Percentiles rank a stretch among this genome's conserved stretches.
These are phyloP conservation scores for Ctenopoma multispine DNA, from an alignment of 2,797 vertebrate genomes.

Conservation along the genomic window DNA sequence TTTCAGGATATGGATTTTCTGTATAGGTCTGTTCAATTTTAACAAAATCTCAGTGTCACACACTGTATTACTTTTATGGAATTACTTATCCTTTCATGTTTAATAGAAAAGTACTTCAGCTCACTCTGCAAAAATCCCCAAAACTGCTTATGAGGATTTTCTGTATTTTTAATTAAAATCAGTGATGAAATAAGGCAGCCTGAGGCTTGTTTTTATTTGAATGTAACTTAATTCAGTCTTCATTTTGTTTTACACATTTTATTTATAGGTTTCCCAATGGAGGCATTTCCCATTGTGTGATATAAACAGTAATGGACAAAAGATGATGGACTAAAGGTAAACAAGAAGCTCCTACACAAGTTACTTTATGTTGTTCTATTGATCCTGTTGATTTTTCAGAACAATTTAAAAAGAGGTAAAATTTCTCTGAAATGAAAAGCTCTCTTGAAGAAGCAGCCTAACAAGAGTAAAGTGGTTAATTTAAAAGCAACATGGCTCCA, in stretches of 20 bases:
- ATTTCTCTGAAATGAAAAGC: too few relatives aligned
- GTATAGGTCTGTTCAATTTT: slow-evolving; percentile 1
- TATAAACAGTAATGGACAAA: background rate
- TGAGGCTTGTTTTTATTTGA: slow-evolving; percentile 7
- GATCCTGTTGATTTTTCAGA: too few relatives aligned
- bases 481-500: too few relatives aligned
- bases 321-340: background rate
- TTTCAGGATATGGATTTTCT: slow-evolving; percentile 30
- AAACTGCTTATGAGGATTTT: slow-evolving; percentile 28
- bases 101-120: background rate
- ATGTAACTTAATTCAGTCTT: background rate
- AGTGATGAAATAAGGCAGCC: slow-evolving; percentile 11
- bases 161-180: slow-evolving; percentile 42
- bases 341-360: background rate
- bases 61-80: background rate
- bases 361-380: too few relatives aligned
- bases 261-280: background rate
- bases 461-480: background rate
- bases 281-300: background rate
- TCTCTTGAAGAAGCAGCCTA: too few relatives aligned
- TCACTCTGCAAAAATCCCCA: slow-evolving; percentile 5
- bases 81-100: slow-evolving; percentile 34
- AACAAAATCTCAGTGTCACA: background rate
- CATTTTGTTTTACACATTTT: background rate
- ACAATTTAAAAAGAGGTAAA: too few relatives aligned